Percentiles rank a stretch among this genome's conserved stretches.
These are phyloP conservation scores for Drosophila suzukii DNA, from an alignment of 1,140 invertebrate genomes.

Conservation along the genomic window DNA sequence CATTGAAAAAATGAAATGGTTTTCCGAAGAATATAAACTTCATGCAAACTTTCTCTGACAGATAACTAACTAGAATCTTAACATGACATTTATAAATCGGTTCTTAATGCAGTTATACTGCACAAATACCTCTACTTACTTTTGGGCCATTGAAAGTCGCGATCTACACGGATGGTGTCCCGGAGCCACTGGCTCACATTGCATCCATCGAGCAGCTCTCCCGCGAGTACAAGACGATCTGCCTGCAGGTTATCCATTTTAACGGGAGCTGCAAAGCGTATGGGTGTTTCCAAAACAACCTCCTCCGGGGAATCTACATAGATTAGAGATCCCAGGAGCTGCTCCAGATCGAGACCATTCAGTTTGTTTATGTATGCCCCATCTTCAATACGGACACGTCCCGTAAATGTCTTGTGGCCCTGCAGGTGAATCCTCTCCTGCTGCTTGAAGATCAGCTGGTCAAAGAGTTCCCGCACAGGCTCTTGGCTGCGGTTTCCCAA, in stretches of 20 bases:
- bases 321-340: slow-evolving; percentile 50
- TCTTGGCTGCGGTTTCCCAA: slow-evolving; percentile 44
- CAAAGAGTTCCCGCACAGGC: slow-evolving; percentile 54
- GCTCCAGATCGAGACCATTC: slow-evolving; percentile 43
- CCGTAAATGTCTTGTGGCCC: slow-evolving; percentile 63
- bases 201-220: slow-evolving; percentile 58
- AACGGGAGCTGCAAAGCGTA: slow-evolving; percentile 49
- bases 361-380: slow-evolving; percentile 51
- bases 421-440: slow-evolving; percentile 4
- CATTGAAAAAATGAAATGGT: no score
- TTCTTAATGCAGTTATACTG: no score
- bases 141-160: slow-evolving; percentile 15
- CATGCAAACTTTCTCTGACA: no score
- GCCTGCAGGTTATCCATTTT: slow-evolving; percentile 13
- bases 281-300: slow-evolving; percentile 34
- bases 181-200: slow-evolving; percentile 63
- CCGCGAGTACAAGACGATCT: slow-evolving; percentile 21
- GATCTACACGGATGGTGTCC: slow-evolving; percentile 69
- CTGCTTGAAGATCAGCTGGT: slow-evolving; percentile 57
- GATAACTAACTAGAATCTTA: no score
- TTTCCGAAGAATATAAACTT: no score
- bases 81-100: no score
- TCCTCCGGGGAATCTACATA: slow-evolving; percentile 37
- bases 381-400: slow-evolving; percentile 51
- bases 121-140: slow-evolving; percentile 14